phyloP scores from a whole-genome alignment of 2,888 invertebrate genomes.

The Conus canariensis region DNA sequence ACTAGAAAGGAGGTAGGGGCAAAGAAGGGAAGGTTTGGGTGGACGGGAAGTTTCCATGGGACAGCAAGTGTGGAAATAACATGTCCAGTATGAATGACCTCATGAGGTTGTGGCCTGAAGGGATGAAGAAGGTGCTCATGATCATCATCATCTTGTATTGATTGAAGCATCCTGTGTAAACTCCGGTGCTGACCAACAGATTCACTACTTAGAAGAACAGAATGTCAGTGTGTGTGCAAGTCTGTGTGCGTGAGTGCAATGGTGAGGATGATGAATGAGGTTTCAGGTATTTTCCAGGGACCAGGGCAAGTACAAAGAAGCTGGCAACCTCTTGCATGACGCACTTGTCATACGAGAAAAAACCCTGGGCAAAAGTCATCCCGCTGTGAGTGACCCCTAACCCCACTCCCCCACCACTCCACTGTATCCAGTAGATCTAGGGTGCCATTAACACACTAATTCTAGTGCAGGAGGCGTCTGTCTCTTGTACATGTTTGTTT shows the following conservation, averaged over 20 bases:
- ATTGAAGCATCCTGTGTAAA: no score
- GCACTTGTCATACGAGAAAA: conserved; percentile 97
- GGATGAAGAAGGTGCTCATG: no score
- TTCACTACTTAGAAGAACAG: no score
- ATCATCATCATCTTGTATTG: no score
- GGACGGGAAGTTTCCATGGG: no score
- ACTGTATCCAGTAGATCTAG: background rate
- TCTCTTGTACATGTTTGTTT: background rate
- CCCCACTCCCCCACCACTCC: background rate
- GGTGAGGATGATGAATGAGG: conserved; percentile 20
- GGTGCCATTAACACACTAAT: conserved; percentile 14
- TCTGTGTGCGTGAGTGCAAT: background rate
- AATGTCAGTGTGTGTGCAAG: background rate
- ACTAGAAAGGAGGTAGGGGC: no score
- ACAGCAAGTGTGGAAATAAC: no score
- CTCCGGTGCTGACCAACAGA: no score
- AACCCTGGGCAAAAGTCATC: conserved; percentile 98
- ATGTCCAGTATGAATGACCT: no score
- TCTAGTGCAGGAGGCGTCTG: background rate
- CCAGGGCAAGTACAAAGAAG: conserved; percentile 99
- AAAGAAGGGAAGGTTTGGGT: no score
- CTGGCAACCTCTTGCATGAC: conserved; percentile 97
- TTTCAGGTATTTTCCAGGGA: conserved; percentile 83
- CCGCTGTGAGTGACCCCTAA: conserved; percentile 85
- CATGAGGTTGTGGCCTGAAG: no score